phyloP scores from a whole-genome alignment of 92 coral and sea anemone genomes.

The Scolanthus callimorphus region DNA sequence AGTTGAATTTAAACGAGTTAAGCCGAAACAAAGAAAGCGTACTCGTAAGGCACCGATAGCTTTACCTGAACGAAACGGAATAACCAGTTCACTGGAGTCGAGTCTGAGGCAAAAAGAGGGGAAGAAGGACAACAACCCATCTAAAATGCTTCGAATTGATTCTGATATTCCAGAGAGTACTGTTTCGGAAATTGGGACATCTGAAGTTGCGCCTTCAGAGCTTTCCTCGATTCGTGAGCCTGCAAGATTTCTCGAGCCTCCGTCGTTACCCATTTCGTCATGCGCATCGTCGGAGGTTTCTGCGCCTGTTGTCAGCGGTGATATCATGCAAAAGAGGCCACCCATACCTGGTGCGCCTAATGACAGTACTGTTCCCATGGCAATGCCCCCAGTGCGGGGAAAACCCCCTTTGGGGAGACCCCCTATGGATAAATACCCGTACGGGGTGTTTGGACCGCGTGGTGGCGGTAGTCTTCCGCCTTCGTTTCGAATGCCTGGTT shows the following conservation, averaged over 20 bases:
- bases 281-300: constrained; percentile 81
- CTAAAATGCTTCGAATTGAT: neutral
- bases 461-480: neutral
- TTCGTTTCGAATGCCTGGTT: neutral
- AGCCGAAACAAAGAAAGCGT: constrained; percentile 21
- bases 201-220: constrained; percentile 4
- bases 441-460: constrained; percentile 8
- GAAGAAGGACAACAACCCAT: neutral
- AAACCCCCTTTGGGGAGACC: neutral
- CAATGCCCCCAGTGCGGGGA: constrained; percentile 14
- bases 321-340: constrained; percentile 28
- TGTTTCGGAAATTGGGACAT: neutral
- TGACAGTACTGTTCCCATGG: neutral
- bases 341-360: constrained; percentile 66
- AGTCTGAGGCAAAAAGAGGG: constrained; percentile 23
- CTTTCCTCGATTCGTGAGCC: constrained; percentile 40
- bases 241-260: constrained; percentile 19
- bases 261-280: constrained; percentile 46
- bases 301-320: constrained; percentile 16
- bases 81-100: constrained; percentile 54
- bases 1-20: constrained; percentile 16
- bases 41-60: constrained; percentile 62
- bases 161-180: neutral
- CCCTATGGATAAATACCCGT: constrained; percentile 29
- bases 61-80: constrained; percentile 54